These are phyloP conservation scores for Steinernema carpocapsae DNA, from an alignment of 2,888 invertebrate genomes.

Conservation along the genomic window DNA sequence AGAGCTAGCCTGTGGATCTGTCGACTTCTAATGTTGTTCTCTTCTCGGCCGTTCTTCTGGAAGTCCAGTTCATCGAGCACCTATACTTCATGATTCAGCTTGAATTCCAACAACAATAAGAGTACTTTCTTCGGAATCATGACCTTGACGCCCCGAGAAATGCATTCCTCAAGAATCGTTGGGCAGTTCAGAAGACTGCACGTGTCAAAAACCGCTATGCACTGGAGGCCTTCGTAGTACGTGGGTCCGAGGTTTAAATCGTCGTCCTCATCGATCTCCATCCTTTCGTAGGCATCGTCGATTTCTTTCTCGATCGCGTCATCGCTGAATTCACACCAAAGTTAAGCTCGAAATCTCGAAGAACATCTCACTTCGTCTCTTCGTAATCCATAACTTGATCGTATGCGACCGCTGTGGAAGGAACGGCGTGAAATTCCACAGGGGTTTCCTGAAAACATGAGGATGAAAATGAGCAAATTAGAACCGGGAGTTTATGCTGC, in stretches of 20 bases:
- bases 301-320: neutral
- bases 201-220: neutral
- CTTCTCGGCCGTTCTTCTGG: neutral
- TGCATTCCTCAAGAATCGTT: neutral
- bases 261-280: conserved; percentile 2
- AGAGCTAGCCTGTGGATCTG: neutral
- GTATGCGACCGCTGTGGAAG: too few relatives aligned
- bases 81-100: neutral
- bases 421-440: too few relatives aligned
- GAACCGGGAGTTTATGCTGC: too few relatives aligned
- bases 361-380: too few relatives aligned
- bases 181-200: neutral
- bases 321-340: too few relatives aligned
- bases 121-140: neutral
- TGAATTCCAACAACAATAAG: neutral
- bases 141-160: neutral
- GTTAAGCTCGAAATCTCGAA: too few relatives aligned
- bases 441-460: too few relatives aligned
- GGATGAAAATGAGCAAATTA: too few relatives aligned
- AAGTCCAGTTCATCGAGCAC: conserved; percentile 7
- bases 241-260: neutral
- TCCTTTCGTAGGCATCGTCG: neutral
- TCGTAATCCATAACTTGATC: too few relatives aligned
- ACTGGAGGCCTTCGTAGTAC: neutral
- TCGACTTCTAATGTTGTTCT: neutral